These are phyloP conservation scores for Leuciscus idus DNA, from an alignment of 2,113 vertebrate genomes.

Conservation along the genomic window DNA sequence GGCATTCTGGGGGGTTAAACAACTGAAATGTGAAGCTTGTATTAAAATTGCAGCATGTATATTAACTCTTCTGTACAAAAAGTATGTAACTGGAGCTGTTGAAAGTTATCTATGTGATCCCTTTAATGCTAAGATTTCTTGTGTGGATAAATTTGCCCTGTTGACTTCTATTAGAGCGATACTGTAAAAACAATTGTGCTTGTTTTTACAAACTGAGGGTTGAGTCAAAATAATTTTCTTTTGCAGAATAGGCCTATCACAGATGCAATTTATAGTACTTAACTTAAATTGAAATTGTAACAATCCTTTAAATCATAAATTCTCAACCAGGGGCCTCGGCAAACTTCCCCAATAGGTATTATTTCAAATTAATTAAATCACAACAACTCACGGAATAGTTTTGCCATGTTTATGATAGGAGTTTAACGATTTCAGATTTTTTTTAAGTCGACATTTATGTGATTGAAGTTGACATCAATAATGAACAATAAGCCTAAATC, in stretches of 20 bases:
- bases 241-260: neutral
- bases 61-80: neutral
- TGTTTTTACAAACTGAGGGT: neutral
- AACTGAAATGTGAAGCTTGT: conserved; percentile 7
- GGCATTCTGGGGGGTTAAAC: neutral
- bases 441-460: too few species aligned
- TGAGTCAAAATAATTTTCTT: neutral
- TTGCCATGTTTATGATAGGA: too few species aligned
- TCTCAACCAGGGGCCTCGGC: neutral
- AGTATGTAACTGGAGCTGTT: neutral
- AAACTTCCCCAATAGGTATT: neutral
- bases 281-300: neutral
- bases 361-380: too few species aligned
- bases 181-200: neutral
- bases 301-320: neutral
- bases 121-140: neutral
- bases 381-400: too few species aligned
- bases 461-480: too few species aligned
- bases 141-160: neutral
- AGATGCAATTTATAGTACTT: neutral
- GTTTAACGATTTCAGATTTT: too few species aligned
- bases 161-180: neutral
- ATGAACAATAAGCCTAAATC: too few species aligned
- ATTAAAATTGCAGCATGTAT: neutral
- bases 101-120: neutral